Evolutionary conservation across 2,797 vertebrate species (phyloP).

Genomic region (Leptoclinus maculatus): DNA sequence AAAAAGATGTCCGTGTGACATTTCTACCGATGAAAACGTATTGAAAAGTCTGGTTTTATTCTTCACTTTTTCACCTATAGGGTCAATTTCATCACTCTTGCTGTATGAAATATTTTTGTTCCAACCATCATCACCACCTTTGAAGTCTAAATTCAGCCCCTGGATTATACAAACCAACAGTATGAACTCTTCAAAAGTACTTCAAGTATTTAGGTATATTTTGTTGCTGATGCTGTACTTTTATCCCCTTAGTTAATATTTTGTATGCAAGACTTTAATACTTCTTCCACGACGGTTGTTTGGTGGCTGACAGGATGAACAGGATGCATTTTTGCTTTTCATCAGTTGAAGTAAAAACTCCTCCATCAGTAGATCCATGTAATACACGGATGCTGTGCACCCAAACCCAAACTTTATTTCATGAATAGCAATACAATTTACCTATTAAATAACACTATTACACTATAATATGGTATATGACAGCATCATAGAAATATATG

Average conservation of each 20-base stretch:
- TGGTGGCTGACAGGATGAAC: constrained; percentile 8
- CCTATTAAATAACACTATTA: constrained; percentile 96
- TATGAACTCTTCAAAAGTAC: background rate
- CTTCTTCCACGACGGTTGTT: background rate
- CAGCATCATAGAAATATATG: constrained; percentile 82
- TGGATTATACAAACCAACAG: background rate
- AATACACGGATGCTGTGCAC: constrained; percentile 82
- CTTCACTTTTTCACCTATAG: background rate
- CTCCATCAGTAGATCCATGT: constrained; percentile 34
- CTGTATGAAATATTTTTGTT: background rate
- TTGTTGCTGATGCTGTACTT: background rate
- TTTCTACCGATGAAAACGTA: too few relatives aligned
- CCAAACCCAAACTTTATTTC: constrained; percentile 97
- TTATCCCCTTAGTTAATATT: background rate
- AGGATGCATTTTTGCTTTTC: background rate
- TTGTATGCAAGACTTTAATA: background rate
- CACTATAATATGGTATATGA: constrained; percentile 71
- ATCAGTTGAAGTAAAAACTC: constrained; percentile 29
- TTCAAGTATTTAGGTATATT: background rate
- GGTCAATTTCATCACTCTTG: background rate
- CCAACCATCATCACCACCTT: background rate
- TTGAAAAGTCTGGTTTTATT: background rate
- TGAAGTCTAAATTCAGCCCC: background rate
- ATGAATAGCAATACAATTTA: constrained; percentile 95
- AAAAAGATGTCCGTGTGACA: background rate